These are phyloP conservation scores for Sorex maritimensis DNA, from an alignment of 2,797 vertebrate species.

Conservation along the genomic window DNA sequence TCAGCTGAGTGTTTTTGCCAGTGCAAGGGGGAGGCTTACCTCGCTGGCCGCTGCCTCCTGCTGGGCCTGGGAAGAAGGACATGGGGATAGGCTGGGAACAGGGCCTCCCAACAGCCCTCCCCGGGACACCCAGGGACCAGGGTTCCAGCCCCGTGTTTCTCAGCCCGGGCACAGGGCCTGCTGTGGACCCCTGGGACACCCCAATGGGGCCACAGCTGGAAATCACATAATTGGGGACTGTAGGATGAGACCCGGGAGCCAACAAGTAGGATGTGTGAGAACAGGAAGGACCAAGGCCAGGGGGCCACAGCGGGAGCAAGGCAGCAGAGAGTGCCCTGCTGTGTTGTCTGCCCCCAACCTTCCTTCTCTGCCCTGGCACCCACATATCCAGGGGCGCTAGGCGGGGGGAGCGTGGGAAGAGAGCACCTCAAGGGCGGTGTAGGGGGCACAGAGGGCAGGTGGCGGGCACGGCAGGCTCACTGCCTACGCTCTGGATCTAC, in stretches of 20 bases:
- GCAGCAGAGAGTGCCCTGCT: not conserved
- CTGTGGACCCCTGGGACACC: too few relatives aligned
- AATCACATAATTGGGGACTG: too few relatives aligned
- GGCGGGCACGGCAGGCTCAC: not conserved
- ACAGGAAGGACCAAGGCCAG: too few relatives aligned
- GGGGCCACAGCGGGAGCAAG: too few relatives aligned
- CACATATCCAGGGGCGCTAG: not conserved
- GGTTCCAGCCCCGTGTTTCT: not conserved
- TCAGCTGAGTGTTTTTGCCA: not conserved
- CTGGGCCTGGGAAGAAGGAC: conserved; percentile 57
- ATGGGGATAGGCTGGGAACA: not conserved
- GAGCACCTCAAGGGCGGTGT: not conserved
- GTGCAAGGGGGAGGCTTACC: conserved; percentile 69
- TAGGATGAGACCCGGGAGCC: too few relatives aligned
- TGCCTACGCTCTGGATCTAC: conserved; percentile 46
- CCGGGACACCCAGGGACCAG: not conserved
- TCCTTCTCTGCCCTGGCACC: conserved; percentile 55
- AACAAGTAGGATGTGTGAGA: too few relatives aligned
- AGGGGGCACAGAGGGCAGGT: conserved; percentile 36
- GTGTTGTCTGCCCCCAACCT: not conserved
- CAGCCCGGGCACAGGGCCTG: too few relatives aligned
- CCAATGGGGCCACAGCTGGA: too few relatives aligned
- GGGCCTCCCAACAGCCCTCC: not conserved
- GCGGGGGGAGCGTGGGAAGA: not conserved
- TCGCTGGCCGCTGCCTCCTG: conserved; percentile 21